Conservation (phyloP, 1,140 invertebrate species). For the Pseudomyrmex pallidus region DNA sequence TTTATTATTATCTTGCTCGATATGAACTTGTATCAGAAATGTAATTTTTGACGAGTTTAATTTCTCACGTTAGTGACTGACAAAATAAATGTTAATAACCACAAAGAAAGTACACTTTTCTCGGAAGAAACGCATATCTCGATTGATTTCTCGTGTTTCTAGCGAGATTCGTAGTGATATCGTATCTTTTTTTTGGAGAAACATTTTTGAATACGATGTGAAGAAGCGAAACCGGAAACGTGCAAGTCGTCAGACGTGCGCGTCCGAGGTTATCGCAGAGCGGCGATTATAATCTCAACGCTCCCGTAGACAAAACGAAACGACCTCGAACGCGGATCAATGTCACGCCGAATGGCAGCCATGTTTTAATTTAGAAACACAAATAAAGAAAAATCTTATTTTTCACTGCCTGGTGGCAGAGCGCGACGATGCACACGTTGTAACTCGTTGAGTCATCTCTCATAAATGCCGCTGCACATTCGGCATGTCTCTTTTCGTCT, state of each 20-base stretch:
- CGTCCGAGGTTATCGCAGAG: conserved; percentile 1
- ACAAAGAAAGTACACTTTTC: no score
- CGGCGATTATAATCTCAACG: neutral
- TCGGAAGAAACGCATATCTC: neutral
- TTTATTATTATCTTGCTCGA: conserved; percentile 8
- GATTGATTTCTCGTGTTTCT: neutral
- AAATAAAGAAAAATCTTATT: conserved; percentile 49
- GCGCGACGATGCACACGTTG: neutral
- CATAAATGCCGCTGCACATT: conserved; percentile 39
- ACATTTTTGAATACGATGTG: neutral
- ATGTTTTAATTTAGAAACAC: conserved; percentile 31
- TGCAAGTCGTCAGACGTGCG: neutral
- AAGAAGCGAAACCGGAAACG: conserved; percentile 22
- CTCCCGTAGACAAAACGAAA: conserved; percentile 38
- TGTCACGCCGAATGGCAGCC: conserved; percentile 12
- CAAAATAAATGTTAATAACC: neutral
- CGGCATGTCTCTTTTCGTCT: conserved; percentile 13
- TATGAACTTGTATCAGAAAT: neutral
- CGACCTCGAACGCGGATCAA: conserved; percentile 28
- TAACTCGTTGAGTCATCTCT: conserved; percentile 60
- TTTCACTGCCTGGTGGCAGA: conserved; percentile 23
- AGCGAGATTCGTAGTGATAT: neutral
- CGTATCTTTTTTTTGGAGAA: neutral
- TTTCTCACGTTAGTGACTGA: neutral
- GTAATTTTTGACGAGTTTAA: neutral